Conservation (phyloP, 2,113 vertebrate genomes). For the Tachycineta bicolor region DNA sequence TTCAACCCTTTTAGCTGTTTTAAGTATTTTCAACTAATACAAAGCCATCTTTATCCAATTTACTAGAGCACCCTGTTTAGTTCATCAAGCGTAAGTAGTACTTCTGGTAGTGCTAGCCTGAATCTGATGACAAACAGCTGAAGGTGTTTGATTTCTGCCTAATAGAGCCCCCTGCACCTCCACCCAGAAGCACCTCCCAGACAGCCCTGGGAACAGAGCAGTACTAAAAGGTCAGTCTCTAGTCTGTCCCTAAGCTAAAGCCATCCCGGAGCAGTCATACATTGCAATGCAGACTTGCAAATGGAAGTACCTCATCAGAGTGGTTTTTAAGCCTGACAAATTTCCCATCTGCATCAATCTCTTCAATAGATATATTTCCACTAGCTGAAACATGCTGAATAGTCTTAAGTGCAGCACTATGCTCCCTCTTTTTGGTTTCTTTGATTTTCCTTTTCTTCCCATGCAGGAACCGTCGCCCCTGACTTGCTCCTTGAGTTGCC, state of each 20-base stretch:
- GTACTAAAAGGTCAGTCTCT: neutral
- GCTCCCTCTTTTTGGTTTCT: slow-evolving; percentile 40
- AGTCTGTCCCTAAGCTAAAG: neutral
- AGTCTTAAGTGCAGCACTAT: slow-evolving; percentile 51
- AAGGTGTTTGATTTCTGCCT: neutral
- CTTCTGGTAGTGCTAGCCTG: neutral
- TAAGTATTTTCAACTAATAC: neutral
- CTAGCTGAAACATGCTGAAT: slow-evolving; percentile 66
- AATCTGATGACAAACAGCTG: neutral
- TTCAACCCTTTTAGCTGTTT: neutral
- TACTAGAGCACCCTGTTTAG: neutral
- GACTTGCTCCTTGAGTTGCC: slow-evolving; percentile 34
- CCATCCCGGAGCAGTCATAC: neutral
- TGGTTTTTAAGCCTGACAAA: slow-evolving; percentile 82
- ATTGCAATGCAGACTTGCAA: neutral
- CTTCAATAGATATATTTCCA: slow-evolving; percentile 77
- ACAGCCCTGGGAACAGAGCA: neutral
- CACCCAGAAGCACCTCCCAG: neutral
- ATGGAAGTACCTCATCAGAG: slow-evolving; percentile 67
- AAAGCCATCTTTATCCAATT: neutral
- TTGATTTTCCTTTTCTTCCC: slow-evolving; percentile 82
- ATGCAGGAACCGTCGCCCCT: slow-evolving; percentile 24
- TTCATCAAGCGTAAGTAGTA: neutral
- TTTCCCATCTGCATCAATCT: slow-evolving; percentile 80
- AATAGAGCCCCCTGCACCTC: neutral